Evolutionary conservation across 2,888 invertebrate species (phyloP).

Genomic region (Macrophya alboannulata): DNA sequence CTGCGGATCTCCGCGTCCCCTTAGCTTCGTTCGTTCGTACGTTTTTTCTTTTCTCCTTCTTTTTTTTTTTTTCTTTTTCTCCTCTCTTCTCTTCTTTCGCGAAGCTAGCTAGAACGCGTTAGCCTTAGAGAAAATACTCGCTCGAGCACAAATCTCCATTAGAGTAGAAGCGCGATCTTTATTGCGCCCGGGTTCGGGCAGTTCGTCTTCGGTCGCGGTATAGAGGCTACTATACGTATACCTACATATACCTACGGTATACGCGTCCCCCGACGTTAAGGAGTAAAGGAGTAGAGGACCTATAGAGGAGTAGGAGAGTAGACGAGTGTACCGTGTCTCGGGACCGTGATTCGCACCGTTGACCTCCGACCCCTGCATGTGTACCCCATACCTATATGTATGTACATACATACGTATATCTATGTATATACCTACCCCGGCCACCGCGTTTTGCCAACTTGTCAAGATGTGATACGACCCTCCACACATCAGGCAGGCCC

Average conservation of each 20-base stretch:
- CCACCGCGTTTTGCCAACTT: conserved; percentile 31
- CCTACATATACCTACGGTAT: background rate
- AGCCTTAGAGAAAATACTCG: conserved; percentile 30
- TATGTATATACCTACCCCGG: background rate
- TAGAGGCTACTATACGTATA: background rate
- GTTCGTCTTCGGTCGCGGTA: conserved; percentile 49
- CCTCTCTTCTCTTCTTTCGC: background rate
- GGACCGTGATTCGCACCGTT: conserved; percentile 28
- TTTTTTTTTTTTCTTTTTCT: too few species aligned
- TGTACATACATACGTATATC: too few species aligned
- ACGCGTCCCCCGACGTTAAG: background rate
- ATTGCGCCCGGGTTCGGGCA: conserved; percentile 55
- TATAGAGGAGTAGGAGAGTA: background rate
- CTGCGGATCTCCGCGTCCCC: conserved; percentile 6
- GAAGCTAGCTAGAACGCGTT: background rate
- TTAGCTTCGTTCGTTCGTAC: background rate
- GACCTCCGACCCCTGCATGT: conserved; percentile 35
- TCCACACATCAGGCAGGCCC: background rate
- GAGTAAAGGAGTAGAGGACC: background rate
- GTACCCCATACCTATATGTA: background rate
- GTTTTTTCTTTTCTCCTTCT: too few species aligned
- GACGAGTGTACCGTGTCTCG: conserved; percentile 4
- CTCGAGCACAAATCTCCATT: conserved; percentile 53
- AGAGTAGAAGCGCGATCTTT: conserved; percentile 51
- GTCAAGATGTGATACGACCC: conserved; percentile 28